Conservation (phyloP, 2,888 invertebrate species). For the Aphodius sticticus region DNA sequence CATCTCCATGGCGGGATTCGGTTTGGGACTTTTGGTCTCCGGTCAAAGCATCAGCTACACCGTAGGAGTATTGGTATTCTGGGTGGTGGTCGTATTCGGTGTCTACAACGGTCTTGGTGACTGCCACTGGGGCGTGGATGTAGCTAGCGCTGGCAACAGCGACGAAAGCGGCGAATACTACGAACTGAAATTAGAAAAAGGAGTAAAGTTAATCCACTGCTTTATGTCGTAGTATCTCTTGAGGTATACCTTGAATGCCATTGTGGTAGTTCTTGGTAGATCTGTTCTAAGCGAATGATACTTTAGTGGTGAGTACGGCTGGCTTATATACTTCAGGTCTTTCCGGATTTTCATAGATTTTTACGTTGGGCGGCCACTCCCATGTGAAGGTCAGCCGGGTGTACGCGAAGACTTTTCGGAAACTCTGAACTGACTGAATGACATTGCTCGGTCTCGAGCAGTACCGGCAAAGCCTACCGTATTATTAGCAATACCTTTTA, state of each 20-base stretch:
- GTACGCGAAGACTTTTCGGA: not conserved
- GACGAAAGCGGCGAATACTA: conserved; percentile 36
- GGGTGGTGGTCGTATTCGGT: conserved; percentile 57
- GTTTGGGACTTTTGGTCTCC: conserved; percentile 68
- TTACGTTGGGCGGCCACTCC: not conserved
- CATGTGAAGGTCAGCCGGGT: not conserved
- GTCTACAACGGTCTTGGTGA: conserved; percentile 38
- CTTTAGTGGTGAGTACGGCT: not conserved
- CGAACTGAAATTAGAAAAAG: conserved; percentile 27
- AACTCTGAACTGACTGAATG: not conserved
- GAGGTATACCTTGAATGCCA: not conserved
- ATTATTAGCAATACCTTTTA: not conserved
- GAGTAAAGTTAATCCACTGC: conserved; percentile 43
- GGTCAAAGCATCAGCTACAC: conserved; percentile 66
- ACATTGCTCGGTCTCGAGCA: not conserved
- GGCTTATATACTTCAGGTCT: not conserved
- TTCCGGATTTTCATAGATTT: conserved; percentile 4
- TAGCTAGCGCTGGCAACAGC: conserved; percentile 33
- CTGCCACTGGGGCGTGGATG: conserved; percentile 61
- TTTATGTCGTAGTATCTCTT: not conserved
- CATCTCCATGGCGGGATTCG: conserved; percentile 70
- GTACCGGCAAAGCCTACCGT: not conserved
- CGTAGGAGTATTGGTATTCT: conserved; percentile 67
- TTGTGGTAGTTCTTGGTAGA: not conserved
- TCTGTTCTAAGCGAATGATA: conserved; percentile 4